A percentile compares a stretch with the other conserved stretches of the same genome.
These are phyloP conservation scores for Neomorphus geoffroyi DNA, from an alignment of 2,797 vertebrate genomes.

Conservation along the genomic window DNA sequence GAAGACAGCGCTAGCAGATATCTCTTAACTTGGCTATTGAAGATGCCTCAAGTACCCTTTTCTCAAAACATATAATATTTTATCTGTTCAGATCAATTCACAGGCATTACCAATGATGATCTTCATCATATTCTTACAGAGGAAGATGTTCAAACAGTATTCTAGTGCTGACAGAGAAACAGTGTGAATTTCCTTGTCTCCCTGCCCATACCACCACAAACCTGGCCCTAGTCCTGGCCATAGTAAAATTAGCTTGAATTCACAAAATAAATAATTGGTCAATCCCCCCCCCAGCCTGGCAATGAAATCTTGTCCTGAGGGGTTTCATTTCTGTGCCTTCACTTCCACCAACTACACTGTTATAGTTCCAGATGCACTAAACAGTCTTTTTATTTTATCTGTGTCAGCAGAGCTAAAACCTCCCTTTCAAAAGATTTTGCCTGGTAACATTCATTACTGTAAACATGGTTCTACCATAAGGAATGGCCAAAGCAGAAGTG, in stretches of 20 bases:
- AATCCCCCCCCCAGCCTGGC: not conserved
- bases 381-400: not conserved
- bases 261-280: not conserved
- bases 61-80: not conserved
- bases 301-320: not conserved
- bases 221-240: too few species aligned
- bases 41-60: not conserved
- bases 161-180: not conserved
- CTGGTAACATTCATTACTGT: not conserved
- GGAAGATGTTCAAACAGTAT: not conserved
- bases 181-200: fast-evolving
- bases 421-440: not conserved
- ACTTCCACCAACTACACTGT: not conserved
- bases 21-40: not conserved
- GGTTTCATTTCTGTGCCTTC: not conserved
- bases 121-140: not conserved
- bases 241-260: not conserved
- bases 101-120: not conserved
- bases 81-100: not conserved
- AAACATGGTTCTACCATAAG: not conserved
- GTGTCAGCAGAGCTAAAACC: not conserved
- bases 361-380: not conserved
- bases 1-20: not conserved
- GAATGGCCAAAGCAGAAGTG: not conserved
- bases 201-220: not conserved